Conservation (phyloP, 2,888 invertebrate genomes). For the Drosophila sordidapex region DNA sequence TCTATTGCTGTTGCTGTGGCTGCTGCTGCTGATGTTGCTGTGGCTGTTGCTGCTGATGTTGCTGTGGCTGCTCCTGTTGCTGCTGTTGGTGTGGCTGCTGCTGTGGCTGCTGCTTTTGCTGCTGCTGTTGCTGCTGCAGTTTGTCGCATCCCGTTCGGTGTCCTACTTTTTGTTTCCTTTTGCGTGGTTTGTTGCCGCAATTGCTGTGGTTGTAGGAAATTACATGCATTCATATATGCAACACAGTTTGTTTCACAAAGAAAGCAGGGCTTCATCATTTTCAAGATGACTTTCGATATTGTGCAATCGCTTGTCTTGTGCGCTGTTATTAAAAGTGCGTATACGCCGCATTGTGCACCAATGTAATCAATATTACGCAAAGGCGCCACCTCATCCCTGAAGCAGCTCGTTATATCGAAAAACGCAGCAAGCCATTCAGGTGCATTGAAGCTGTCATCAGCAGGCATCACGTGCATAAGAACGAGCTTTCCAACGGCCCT, state of each 20-base stretch:
- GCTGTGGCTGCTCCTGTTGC: background rate
- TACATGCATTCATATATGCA: background rate
- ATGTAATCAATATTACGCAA: slow-evolving; percentile 38
- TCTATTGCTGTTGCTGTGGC: background rate
- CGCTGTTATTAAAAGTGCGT: slow-evolving; percentile 44
- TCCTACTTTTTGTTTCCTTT: slow-evolving; percentile 5
- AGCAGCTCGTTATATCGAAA: slow-evolving; percentile 43
- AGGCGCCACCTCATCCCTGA: slow-evolving; percentile 4
- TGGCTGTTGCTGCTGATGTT: background rate
- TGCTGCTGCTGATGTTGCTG: background rate
- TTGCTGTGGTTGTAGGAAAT: background rate
- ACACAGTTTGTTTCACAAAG: background rate
- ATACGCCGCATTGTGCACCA: slow-evolving; percentile 24
- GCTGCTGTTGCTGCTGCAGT: background rate
- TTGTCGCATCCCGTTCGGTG: slow-evolving; percentile 9
- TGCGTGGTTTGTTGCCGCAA: slow-evolving; percentile 6
- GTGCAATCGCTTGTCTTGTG: slow-evolving; percentile 19
- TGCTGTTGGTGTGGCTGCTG: background rate
- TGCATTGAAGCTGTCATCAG: slow-evolving; percentile 52
- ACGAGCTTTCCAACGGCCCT: background rate
- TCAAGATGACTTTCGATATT: slow-evolving; percentile 14
- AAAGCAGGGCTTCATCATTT: background rate
- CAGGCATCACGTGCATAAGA: slow-evolving; percentile 38
- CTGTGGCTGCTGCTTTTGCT: background rate
- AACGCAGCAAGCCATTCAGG: slow-evolving; percentile 43